A percentile compares a stretch with the other conserved stretches of the same genome.
These are phyloP conservation scores for Pseudochirops cupreus DNA, from an alignment of 2,797 vertebrate species.

Conservation along the genomic window DNA sequence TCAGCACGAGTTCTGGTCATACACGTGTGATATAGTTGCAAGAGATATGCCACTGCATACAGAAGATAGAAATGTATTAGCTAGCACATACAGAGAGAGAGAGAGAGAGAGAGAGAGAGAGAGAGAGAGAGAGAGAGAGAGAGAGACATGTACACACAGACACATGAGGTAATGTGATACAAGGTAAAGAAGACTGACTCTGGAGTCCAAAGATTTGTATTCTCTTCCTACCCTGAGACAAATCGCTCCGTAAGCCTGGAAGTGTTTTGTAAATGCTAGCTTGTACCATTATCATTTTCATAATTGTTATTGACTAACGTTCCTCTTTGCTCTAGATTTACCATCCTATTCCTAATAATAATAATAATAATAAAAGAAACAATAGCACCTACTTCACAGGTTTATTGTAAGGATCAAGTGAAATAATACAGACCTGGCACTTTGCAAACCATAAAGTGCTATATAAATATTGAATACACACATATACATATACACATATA, in stretches of 20 bases:
- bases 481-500: neutral
- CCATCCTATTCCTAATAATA: neutral
- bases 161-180: neutral
- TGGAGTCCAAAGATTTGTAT: neutral
- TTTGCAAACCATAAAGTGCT: neutral
- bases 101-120: too few species aligned
- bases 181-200: neutral
- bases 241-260: neutral
- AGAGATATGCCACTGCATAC: neutral
- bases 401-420: neutral
- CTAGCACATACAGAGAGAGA: neutral
- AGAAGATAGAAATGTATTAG: neutral
- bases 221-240: neutral
- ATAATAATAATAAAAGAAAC: neutral
- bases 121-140: too few species aligned
- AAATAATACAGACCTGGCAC: neutral
- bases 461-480: neutral
- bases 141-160: neutral
- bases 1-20: neutral
- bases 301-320: neutral
- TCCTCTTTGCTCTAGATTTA: neutral
- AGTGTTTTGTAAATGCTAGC: neutral
- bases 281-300: neutral
- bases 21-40: neutral
- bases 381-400: neutral